phyloP scores from a whole-genome alignment of 2,888 invertebrate genomes.

The Brenthis daphne region DNA sequence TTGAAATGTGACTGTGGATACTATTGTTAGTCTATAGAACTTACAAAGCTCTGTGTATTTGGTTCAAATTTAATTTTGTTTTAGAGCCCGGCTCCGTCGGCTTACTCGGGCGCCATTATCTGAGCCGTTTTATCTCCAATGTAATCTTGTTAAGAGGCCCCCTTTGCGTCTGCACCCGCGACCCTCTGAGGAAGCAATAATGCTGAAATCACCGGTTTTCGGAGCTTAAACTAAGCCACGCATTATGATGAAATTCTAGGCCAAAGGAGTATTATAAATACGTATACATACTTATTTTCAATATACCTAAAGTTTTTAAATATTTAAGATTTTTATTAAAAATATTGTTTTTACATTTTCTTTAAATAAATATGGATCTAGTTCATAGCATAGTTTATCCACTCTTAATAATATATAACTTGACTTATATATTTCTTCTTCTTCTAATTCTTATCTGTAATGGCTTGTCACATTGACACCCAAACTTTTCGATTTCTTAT shows the following conservation, averaged over 20 bases:
- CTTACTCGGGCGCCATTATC: constrained; percentile 76
- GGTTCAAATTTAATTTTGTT: constrained; percentile 73
- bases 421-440: background rate
- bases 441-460: constrained; percentile 28
- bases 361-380: too few relatives aligned
- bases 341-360: too few relatives aligned
- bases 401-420: background rate
- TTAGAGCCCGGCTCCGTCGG: constrained; percentile 59
- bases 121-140: constrained; percentile 77
- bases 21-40: constrained; percentile 13
- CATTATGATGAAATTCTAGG: constrained; percentile 64
- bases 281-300: constrained; percentile 21
- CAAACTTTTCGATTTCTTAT: constrained; percentile 34
- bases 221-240: constrained; percentile 74
- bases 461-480: constrained; percentile 35
- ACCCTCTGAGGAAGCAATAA: constrained; percentile 65
- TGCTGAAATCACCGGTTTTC: constrained; percentile 74
- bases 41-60: constrained; percentile 44
- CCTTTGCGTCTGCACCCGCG: constrained; percentile 44
- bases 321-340: background rate
- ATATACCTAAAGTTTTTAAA: background rate
- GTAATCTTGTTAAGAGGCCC: constrained; percentile 81
- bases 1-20: background rate
- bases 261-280: constrained; percentile 51
- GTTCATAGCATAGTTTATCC: too few relatives aligned